Evolutionary conservation across 2,113 vertebrate genomes (phyloP).

Genomic region (Carassius auratus): DNA sequence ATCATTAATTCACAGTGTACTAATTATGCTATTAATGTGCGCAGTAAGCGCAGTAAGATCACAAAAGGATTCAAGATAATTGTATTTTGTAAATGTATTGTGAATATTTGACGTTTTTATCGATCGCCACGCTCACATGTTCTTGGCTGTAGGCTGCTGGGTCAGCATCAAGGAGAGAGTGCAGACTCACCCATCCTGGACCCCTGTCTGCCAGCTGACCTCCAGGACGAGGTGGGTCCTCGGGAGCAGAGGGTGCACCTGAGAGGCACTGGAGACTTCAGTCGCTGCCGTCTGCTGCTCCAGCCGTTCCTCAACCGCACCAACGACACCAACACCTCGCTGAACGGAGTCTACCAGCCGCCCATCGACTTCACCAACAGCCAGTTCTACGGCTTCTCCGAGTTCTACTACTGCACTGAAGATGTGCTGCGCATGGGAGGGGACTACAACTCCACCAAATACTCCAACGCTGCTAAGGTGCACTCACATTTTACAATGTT

Average conservation of each 20-base stretch:
- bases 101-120: not conserved
- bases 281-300: constrained; percentile 81
- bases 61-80: too few relatives aligned
- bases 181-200: constrained; percentile 81
- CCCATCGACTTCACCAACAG: constrained; percentile 86
- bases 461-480: constrained; percentile 87
- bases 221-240: constrained; percentile 82
- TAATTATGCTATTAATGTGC: too few relatives aligned
- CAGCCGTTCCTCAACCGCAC: constrained; percentile 90
- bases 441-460: constrained; percentile 85
- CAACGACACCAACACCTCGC: constrained; percentile 84
- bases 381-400: constrained; percentile 97
- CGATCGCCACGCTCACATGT: not conserved
- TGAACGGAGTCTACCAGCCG: constrained; percentile 90
- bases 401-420: constrained; percentile 98
- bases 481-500: not conserved
- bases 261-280: constrained; percentile 87
- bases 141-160: constrained; percentile 75
- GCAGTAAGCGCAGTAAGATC: too few relatives aligned
- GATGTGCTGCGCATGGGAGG: constrained; percentile 95
- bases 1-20: too few relatives aligned
- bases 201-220: constrained; percentile 89
- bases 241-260: constrained; percentile 76
- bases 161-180: constrained; percentile 77
- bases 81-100: not conserved